phyloP scores from a whole-genome alignment of 2,113 vertebrate species.

The Lontra canadensis region DNA sequence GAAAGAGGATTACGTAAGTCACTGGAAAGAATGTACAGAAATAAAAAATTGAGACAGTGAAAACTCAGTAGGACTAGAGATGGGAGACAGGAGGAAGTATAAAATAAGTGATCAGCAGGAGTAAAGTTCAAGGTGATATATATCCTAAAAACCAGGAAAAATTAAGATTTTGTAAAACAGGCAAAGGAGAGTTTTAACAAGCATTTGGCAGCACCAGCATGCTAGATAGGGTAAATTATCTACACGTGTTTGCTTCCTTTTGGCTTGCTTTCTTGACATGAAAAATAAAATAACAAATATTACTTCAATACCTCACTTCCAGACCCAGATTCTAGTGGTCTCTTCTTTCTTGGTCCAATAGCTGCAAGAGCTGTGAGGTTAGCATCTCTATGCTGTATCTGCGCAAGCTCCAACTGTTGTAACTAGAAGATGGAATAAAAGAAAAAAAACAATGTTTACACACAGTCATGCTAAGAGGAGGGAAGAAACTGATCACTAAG shows the following conservation, averaged over 20 bases:
- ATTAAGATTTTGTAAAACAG: background rate
- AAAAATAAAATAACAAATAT: slow-evolving; percentile 30
- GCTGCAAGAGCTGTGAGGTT: slow-evolving; percentile 96
- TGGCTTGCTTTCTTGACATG: background rate
- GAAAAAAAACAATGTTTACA: slow-evolving; percentile 13
- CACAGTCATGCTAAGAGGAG: background rate
- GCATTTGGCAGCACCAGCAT: background rate
- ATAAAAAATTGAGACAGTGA: background rate
- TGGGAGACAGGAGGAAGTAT: background rate
- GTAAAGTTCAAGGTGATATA: background rate
- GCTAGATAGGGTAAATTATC: background rate
- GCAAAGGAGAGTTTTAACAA: slow-evolving; percentile 23
- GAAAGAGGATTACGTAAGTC: background rate
- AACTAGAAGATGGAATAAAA: slow-evolving; percentile 83
- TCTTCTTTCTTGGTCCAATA: slow-evolving; percentile 95
- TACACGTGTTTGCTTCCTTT: slow-evolving; percentile 4
- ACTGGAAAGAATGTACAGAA: background rate
- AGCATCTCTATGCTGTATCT: slow-evolving; percentile 93
- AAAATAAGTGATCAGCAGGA: background rate
- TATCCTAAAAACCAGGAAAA: background rate
- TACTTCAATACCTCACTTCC: slow-evolving; percentile 86
- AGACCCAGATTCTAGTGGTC: slow-evolving; percentile 85
- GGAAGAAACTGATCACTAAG: background rate
- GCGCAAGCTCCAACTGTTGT: slow-evolving; percentile 93
- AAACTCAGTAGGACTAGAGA: background rate